Evolutionary conservation across 2,888 invertebrate species (phyloP).

Genomic region (Ditylenchus weischeri): DNA sequence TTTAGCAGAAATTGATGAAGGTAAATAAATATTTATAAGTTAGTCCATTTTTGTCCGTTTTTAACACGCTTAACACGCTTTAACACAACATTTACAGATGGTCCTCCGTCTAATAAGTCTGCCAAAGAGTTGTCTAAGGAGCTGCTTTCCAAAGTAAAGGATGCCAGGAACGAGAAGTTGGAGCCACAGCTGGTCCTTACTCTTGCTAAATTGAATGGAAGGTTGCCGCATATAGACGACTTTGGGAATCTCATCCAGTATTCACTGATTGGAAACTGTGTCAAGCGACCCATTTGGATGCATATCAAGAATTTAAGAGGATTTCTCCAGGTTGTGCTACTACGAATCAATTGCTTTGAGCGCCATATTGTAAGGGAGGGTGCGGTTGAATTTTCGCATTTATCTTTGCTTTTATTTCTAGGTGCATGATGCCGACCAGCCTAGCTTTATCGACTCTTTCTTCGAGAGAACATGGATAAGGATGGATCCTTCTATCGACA

Average conservation of each 20-base stretch:
- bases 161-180: background rate
- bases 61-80: too few relatives aligned
- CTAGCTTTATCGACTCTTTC: slow-evolving; percentile 38
- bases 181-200: background rate
- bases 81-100: too few relatives aligned
- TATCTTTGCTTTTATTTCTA: slow-evolving; percentile 21
- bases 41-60: too few relatives aligned
- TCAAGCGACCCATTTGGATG: background rate
- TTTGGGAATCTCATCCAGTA: background rate
- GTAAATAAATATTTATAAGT: too few relatives aligned
- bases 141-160: background rate
- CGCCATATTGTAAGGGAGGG: slow-evolving; percentile 38
- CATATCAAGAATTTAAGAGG: background rate
- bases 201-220: slow-evolving; percentile 1
- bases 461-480: slow-evolving; percentile 42
- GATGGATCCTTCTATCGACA: slow-evolving; percentile 23
- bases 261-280: slow-evolving; percentile 1
- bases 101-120: too few relatives aligned
- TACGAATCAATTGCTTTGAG: slow-evolving; percentile 42
- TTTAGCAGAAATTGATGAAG: background rate
- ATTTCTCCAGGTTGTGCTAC: slow-evolving; percentile 39
- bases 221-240: background rate
- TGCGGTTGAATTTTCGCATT: too few relatives aligned
- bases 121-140: background rate
- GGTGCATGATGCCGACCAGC: slow-evolving; percentile 34